phyloP scores from a whole-genome alignment of 2,113 vertebrate species.

The Corythornis vintsioides region DNA sequence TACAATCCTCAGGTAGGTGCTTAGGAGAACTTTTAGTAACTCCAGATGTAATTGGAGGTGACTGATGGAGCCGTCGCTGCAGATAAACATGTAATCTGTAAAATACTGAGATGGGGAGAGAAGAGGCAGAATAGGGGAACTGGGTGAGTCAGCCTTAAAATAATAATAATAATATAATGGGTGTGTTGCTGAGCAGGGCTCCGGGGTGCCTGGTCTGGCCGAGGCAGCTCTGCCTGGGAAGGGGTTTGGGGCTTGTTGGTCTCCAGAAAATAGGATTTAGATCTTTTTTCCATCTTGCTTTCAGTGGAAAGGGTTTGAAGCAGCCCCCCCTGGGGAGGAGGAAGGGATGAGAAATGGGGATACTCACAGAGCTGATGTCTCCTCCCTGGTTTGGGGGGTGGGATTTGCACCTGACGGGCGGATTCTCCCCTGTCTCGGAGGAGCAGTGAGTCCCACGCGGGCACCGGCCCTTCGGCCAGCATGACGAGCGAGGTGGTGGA shows the following conservation, averaged over 20 bases:
- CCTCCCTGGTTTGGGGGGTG: accelerated
- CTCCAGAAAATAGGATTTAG: background rate
- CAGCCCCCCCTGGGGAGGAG: background rate
- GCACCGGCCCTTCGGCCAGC: background rate
- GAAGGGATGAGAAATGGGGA: background rate
- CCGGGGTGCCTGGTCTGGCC: background rate
- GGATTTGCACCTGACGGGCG: accelerated
- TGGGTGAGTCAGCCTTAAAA: background rate
- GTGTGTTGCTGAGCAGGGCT: background rate
- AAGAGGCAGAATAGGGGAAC: background rate
- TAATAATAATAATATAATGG: background rate
- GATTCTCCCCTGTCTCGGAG: background rate
- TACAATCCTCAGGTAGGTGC: slow-evolving; percentile 44
- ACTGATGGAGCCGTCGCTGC: background rate
- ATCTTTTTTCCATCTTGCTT: background rate
- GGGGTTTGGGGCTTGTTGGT: background rate
- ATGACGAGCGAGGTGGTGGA: slow-evolving; percentile 86
- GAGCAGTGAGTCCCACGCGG: background rate
- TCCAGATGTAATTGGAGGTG: background rate
- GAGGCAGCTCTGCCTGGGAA: background rate
- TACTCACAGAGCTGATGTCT: background rate
- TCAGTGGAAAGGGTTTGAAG: background rate
- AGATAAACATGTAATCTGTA: background rate
- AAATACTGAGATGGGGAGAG: background rate
- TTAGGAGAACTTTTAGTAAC: slow-evolving; percentile 18